Percentiles rank a stretch among this genome's conserved stretches.
These are phyloP conservation scores for Discoglossus pictus DNA, from an alignment of 2,797 vertebrate species.

Conservation along the genomic window DNA sequence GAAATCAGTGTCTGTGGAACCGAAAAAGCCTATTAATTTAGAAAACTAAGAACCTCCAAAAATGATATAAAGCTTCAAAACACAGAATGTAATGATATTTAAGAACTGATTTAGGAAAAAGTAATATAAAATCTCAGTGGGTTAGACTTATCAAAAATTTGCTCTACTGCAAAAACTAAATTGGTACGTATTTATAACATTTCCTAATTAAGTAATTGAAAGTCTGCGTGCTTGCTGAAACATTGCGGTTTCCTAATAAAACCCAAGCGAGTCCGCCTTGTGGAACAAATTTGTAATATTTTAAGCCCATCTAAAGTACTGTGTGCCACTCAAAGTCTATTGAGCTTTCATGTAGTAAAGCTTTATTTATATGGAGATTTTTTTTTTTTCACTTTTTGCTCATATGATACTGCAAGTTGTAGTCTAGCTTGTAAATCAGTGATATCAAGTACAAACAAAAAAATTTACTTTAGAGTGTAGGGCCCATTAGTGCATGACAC, in stretches of 20 bases:
- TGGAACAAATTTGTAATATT: too few species aligned
- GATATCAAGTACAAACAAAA: too few species aligned
- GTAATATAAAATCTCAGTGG: slow-evolving; percentile 27
- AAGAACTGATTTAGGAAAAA: slow-evolving; percentile 33
- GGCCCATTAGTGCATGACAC: too few species aligned
- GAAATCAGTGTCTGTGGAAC: not conserved
- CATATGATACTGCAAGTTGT: too few species aligned
- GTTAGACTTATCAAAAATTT: slow-evolving; percentile 30
- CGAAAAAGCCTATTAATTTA: slow-evolving; percentile 11
- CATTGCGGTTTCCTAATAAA: slow-evolving; percentile 16
- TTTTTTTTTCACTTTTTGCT: too few species aligned
- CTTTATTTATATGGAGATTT: too few species aligned
- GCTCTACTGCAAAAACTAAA: slow-evolving; percentile 12
- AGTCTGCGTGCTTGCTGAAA: slow-evolving; percentile 10
- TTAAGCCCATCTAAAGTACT: too few species aligned
- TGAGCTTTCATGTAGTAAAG: too few species aligned
- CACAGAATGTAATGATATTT: slow-evolving; percentile 29
- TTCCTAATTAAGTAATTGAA: slow-evolving; percentile 25
- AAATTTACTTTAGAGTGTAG: too few species aligned
- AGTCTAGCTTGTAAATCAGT: too few species aligned
- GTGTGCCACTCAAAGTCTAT: too few species aligned
- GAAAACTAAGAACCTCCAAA: slow-evolving; percentile 24
- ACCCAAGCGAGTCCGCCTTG: too few species aligned
- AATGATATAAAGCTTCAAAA: slow-evolving; percentile 26
- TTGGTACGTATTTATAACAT: slow-evolving; percentile 19